Conservation (phyloP, 2,113 vertebrate species). For the Campylorhamphus procurvoides region DNA sequence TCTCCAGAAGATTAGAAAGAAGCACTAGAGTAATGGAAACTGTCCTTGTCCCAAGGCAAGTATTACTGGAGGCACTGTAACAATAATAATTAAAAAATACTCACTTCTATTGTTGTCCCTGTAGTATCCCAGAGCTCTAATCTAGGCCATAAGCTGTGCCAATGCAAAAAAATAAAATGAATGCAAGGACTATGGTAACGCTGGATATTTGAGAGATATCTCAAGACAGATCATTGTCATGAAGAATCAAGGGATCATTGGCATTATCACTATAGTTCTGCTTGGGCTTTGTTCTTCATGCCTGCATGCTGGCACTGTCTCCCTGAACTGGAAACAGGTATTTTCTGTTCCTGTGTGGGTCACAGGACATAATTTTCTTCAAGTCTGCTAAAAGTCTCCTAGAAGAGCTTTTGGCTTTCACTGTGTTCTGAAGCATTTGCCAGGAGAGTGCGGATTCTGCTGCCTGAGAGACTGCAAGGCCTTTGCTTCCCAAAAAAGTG, state of each 20-base stretch:
- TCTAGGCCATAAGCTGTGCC: neutral
- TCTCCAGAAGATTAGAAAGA: neutral
- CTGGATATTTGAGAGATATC: neutral
- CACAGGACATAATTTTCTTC: neutral
- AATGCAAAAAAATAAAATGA: neutral
- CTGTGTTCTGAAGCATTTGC: neutral
- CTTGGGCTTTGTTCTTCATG: neutral
- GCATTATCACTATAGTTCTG: fast-evolving
- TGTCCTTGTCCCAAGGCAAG: neutral
- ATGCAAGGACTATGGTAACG: neutral
- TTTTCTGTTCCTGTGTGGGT: neutral
- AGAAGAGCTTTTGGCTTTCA: neutral
- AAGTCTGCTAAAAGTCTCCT: neutral
- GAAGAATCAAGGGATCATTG: neutral
- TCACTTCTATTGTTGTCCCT: neutral
- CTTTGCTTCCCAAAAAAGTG: neutral
- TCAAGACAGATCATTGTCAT: neutral
- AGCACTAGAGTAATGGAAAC: neutral
- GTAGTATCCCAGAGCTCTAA: neutral
- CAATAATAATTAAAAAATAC: neutral
- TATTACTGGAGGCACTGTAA: neutral
- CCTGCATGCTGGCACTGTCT: neutral
- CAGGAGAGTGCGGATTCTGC: neutral
- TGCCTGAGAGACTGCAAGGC: neutral
- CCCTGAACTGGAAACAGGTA: neutral